Percentiles rank a stretch among this genome's conserved stretches.
Evolutionary conservation across 1,140 invertebrate genomes (phyloP).

Genomic region (Drosophila pandora): DNA sequence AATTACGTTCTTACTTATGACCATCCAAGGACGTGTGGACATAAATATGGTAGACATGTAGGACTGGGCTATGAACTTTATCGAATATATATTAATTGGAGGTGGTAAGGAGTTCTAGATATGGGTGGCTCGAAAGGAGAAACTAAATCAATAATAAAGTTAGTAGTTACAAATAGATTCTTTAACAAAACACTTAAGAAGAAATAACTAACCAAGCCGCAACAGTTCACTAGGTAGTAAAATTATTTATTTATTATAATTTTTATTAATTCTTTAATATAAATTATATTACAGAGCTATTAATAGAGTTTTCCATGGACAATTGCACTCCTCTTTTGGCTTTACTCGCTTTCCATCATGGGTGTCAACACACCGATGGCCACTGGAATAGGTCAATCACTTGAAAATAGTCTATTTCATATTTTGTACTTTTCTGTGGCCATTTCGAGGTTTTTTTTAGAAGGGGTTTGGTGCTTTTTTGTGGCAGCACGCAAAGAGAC

Average conservation of each 20-base stretch:
- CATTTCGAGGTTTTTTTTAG: neutral
- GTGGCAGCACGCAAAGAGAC: slow-evolving; percentile 40
- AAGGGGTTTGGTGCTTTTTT: slow-evolving; percentile 15
- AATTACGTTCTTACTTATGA: slow-evolving; percentile 14
- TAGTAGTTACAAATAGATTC: neutral
- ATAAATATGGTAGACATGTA: slow-evolving; percentile 1
- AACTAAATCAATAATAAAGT: neutral
- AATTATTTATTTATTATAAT: too few relatives aligned
- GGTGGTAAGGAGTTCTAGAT: neutral
- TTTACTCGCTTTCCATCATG: slow-evolving; percentile 12
- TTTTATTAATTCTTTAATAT: too few relatives aligned
- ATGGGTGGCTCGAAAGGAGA: neutral
- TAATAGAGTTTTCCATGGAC: too few relatives aligned
- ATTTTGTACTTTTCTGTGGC: neutral
- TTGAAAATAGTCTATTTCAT: slow-evolving; percentile 6
- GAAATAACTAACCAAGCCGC: too few relatives aligned
- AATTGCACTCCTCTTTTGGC: neutral
- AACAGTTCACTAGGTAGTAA: too few relatives aligned
- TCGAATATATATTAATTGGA: neutral
- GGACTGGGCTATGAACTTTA: neutral
- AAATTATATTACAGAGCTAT: too few relatives aligned
- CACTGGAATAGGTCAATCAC: slow-evolving; percentile 19
- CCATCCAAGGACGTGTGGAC: slow-evolving; percentile 4
- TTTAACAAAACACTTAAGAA: neutral
- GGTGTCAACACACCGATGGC: neutral